phyloP scores from a whole-genome alignment of 2,113 vertebrate genomes.

The Mustela nigripes region DNA sequence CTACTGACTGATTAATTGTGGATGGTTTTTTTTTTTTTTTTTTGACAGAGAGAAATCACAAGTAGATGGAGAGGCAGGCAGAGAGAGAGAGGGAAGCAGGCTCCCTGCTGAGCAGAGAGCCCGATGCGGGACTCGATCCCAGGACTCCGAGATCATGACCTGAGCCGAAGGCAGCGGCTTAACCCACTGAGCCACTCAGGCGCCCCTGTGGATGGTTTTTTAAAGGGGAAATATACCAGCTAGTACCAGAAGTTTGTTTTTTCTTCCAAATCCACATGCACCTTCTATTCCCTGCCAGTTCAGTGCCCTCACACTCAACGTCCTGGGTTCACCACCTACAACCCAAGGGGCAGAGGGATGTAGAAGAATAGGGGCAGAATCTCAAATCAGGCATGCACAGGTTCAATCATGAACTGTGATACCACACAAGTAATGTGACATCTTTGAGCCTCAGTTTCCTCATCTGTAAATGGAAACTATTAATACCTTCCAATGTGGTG shows the following conservation, averaged over 20 bases:
- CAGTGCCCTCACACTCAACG: not conserved
- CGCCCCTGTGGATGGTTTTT: not conserved
- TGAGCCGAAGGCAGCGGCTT: no score
- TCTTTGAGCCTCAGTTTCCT: not conserved
- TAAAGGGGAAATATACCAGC: not conserved
- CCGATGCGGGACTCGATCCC: no score
- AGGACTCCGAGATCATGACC: no score
- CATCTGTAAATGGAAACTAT: not conserved
- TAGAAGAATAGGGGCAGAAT: not conserved
- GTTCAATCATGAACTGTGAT: not conserved
- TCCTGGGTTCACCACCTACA: not conserved
- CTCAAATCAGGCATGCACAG: not conserved
- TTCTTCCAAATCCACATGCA: not conserved
- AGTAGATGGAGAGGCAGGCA: no score
- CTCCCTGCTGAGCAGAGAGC: no score
- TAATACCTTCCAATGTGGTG: not conserved
- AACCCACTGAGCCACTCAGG: no score
- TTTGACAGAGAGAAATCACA: no score
- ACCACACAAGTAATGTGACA: not conserved
- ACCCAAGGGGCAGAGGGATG: not conserved
- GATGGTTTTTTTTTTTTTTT: not conserved
- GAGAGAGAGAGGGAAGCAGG: no score
- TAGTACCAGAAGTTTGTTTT: constrained; percentile 20
- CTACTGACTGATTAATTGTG: not conserved
- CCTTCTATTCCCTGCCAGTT: not conserved